These are phyloP conservation scores for Dermochelys coriacea DNA, from an alignment of 2,797 vertebrate species.

Conservation along the genomic window DNA sequence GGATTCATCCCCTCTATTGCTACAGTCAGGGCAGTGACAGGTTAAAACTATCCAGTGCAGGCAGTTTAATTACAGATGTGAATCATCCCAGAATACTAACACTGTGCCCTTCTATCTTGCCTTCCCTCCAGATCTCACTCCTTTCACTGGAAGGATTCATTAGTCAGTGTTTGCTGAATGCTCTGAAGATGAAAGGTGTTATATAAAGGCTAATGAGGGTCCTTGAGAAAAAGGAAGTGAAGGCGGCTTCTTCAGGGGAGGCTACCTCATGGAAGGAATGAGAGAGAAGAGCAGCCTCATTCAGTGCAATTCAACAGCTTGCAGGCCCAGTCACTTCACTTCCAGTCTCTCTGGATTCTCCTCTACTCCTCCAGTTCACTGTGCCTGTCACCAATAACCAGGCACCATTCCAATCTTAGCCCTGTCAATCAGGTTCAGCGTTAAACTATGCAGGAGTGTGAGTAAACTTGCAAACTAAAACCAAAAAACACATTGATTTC, in stretches of 20 bases:
- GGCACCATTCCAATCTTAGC: background rate
- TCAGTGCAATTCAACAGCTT: background rate
- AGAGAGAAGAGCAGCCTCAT: background rate
- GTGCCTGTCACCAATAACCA: background rate
- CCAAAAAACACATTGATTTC: background rate
- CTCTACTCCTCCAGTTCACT: background rate
- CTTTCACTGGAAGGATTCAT: slow-evolving; percentile 2
- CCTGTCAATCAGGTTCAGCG: background rate
- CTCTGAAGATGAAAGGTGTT: background rate
- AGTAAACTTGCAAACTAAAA: background rate
- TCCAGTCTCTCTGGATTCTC: background rate
- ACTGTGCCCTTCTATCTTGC: background rate
- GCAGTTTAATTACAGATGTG: background rate
- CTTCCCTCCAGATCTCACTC: background rate
- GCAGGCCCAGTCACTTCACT: background rate
- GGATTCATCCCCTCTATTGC: background rate
- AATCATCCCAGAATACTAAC: background rate
- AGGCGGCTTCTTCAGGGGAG: background rate
- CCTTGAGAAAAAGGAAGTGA: background rate
- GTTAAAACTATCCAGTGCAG: background rate
- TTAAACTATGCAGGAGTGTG: background rate
- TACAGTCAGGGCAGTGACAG: background rate
- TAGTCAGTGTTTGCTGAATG: slow-evolving; percentile 23
- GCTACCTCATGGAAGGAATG: background rate
- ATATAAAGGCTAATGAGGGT: slow-evolving; percentile 6